Conservation (phyloP, 2,113 vertebrate genomes). For the Centrocercus urophasianus region DNA sequence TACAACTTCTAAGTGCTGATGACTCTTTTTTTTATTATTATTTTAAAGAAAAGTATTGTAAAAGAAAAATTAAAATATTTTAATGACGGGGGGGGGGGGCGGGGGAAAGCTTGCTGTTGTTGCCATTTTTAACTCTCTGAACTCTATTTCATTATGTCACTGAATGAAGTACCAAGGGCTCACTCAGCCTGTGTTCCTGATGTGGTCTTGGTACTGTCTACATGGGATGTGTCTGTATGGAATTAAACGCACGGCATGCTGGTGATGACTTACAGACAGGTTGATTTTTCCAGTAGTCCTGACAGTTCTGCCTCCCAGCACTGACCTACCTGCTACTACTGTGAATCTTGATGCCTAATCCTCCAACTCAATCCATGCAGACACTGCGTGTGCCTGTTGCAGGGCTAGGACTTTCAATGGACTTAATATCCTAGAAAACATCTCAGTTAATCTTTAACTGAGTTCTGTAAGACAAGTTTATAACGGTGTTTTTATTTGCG, state of each 20-base stretch:
- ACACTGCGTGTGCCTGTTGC: conserved; percentile 47
- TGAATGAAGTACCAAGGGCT: conserved; percentile 30
- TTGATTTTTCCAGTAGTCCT: conserved; percentile 40
- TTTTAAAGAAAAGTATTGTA: conserved; percentile 41
- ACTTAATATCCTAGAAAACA: conserved; percentile 17
- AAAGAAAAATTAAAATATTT: conserved; percentile 51
- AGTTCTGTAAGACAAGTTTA: conserved; percentile 28
- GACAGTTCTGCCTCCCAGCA: conserved; percentile 50
- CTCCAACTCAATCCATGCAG: conserved; percentile 47
- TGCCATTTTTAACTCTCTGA: conserved; percentile 32
- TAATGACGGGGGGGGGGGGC: background rate
- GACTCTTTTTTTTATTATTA: conserved; percentile 25
- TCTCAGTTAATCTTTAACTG: conserved; percentile 46
- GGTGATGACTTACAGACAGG: conserved; percentile 16
- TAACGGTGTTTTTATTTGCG: conserved; percentile 38
- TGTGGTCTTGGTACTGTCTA: conserved; percentile 45
- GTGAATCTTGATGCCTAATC: conserved; percentile 73
- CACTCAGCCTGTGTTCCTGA: background rate
- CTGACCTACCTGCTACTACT: conserved; percentile 73
- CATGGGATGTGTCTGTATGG: conserved; percentile 11
- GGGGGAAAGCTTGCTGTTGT: conserved; percentile 21
- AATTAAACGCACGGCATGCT: conserved; percentile 48
- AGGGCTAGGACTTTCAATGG: conserved; percentile 36
- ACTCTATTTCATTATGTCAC: conserved; percentile 16
- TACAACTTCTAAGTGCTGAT: conserved; percentile 53